A percentile compares a stretch with the other conserved stretches of the same genome.
phyloP scores from a whole-genome alignment of 2,888 invertebrate species.

The Pristionchus maxplancki region DNA sequence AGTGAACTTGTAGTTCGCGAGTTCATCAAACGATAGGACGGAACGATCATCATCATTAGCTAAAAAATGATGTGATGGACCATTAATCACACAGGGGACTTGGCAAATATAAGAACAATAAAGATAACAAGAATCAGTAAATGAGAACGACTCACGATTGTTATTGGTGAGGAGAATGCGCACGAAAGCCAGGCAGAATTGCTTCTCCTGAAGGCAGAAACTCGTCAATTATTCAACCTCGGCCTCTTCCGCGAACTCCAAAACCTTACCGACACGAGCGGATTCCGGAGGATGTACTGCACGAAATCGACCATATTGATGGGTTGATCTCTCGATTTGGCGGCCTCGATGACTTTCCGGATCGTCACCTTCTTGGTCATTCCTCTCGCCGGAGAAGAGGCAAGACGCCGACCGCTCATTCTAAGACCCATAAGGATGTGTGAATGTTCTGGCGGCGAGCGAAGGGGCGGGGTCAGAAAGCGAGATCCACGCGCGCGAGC shows the following conservation, averaged over 20 bases:
- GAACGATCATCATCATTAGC: background rate
- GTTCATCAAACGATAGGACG: background rate
- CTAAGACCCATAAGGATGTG: conserved; percentile 16
- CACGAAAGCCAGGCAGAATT: conserved; percentile 32
- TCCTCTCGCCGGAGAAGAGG: background rate
- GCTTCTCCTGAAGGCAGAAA: conserved; percentile 47
- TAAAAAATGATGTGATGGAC: background rate
- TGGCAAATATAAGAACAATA: too few relatives aligned
- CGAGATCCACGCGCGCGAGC: background rate
- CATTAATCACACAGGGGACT: background rate
- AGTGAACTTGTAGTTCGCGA: background rate
- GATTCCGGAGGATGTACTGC: background rate
- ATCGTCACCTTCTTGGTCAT: too few relatives aligned
- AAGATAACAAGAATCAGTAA: too few relatives aligned
- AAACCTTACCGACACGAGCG: conserved; percentile 21
- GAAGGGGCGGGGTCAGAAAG: conserved; percentile 10
- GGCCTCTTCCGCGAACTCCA: background rate
- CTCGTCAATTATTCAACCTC: background rate
- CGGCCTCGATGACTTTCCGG: background rate
- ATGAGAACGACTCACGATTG: background rate
- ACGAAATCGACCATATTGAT: background rate
- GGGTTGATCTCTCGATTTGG: background rate
- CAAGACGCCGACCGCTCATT: background rate
- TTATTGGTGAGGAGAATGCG: background rate
- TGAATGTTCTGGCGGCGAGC: background rate